Conservation (phyloP, 1,140 invertebrate species). For the Prorops nasuta region DNA sequence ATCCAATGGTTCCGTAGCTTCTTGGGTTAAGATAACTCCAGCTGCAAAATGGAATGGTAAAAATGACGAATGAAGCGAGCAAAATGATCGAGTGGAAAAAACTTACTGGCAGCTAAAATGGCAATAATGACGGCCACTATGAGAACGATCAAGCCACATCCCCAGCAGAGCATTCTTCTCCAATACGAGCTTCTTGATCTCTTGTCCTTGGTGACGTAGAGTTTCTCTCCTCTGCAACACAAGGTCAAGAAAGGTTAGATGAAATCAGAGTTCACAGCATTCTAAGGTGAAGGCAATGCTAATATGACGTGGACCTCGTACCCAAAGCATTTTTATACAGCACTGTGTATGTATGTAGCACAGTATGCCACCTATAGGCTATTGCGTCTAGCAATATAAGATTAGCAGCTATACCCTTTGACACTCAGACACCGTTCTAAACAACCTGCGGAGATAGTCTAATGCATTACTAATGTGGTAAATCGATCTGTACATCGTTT, state of each 20-base stretch:
- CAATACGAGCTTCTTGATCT: slow-evolving; percentile 65
- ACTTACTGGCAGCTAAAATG: slow-evolving; percentile 70
- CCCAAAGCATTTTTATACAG: slow-evolving; percentile 39
- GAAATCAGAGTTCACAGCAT: slow-evolving; percentile 1
- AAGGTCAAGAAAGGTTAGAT: slow-evolving; percentile 22
- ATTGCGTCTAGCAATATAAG: no score
- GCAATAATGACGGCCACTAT: slow-evolving; percentile 66
- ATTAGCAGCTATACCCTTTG: slow-evolving; percentile 34
- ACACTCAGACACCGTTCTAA: slow-evolving; percentile 20
- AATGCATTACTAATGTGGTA: not conserved
- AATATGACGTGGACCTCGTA: no score
- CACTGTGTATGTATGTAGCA: slow-evolving; percentile 14
- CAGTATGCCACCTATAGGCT: no score
- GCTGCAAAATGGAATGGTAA: slow-evolving; percentile 42
- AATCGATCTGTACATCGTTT: no score
- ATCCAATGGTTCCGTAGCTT: slow-evolving; percentile 49
- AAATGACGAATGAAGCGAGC: not conserved
- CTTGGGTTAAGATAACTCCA: slow-evolving; percentile 59
- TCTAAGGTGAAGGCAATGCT: slow-evolving; percentile 32
- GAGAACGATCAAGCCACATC: slow-evolving; percentile 61
- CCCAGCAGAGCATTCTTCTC: slow-evolving; percentile 68
- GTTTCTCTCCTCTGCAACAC: slow-evolving; percentile 74
- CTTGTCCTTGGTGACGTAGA: slow-evolving; percentile 79
- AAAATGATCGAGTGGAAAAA: not conserved
- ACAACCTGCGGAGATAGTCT: slow-evolving; percentile 1